Percentiles rank a stretch among this genome's conserved stretches.
These are phyloP conservation scores for Pterostichus niger DNA, from an alignment of 2,888 invertebrate genomes.

Conservation along the genomic window DNA sequence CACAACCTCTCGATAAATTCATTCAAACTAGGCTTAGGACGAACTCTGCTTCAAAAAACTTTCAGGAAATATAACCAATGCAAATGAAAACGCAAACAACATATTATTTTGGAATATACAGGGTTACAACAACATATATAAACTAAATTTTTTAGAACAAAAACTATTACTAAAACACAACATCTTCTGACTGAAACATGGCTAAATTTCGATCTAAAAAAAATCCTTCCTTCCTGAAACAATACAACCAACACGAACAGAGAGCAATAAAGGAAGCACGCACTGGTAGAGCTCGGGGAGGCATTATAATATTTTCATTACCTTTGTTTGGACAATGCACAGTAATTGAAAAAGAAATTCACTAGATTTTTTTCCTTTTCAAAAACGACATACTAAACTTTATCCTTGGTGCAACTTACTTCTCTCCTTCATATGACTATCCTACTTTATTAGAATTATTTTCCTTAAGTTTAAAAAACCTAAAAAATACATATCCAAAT, in stretches of 20 bases:
- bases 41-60: neutral
- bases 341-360: neutral
- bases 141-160: neutral
- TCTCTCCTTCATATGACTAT: neutral
- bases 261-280: conserved; percentile 6
- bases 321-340: no score
- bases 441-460: neutral
- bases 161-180: no score
- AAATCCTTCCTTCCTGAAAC: neutral
- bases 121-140: neutral
- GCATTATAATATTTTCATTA: conserved; percentile 5
- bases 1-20: neutral
- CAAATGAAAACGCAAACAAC: neutral
- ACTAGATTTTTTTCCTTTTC: neutral
- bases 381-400: neutral
- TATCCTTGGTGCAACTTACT: neutral
- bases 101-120: conserved; percentile 11
- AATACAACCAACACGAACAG: neutral
- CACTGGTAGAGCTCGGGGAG: neutral
- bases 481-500: no score
- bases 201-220: neutral
- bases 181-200: neutral
- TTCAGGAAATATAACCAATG: neutral
- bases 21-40: neutral
- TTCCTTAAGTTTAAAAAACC: no score